Evolutionary conservation across 2,113 vertebrate genomes (phyloP).

Genomic region (Phycodurus eques): DNA sequence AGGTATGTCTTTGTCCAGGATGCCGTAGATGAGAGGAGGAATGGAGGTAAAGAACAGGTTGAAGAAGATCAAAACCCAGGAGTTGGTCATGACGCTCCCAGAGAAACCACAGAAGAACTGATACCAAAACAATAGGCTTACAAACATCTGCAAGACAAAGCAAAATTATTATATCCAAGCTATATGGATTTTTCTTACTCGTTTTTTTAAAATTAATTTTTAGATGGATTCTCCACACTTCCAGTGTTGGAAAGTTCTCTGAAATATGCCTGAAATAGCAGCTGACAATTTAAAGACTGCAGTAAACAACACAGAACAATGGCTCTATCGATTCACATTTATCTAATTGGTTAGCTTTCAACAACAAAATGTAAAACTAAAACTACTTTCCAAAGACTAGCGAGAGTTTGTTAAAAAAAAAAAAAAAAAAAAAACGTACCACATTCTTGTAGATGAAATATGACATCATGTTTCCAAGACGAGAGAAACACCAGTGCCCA

Average conservation of each 20-base stretch:
- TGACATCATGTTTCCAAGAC: conserved; percentile 89
- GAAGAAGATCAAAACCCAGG: conserved; percentile 96
- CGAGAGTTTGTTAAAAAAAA: background rate
- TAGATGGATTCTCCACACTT: too few relatives aligned
- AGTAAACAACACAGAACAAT: background rate
- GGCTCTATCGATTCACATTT: too few relatives aligned
- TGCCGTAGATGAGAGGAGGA: conserved; percentile 88
- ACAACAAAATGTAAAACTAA: background rate
- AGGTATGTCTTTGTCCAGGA: conserved; percentile 82
- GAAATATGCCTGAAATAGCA: background rate
- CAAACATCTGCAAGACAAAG: conserved; percentile 69
- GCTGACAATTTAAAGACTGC: background rate
- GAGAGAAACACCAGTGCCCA: conserved; percentile 88
- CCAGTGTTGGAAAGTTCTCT: background rate
- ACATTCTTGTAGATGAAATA: conserved; percentile 98
- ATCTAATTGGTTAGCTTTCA: background rate
- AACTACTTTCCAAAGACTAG: background rate
- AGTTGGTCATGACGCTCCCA: conserved; percentile 87
- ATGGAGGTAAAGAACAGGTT: conserved; percentile 92
- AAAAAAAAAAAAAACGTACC: conserved; percentile 66
- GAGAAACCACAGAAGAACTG: conserved; percentile 98
- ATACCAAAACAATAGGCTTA: conserved; percentile 96
- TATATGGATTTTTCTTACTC: too few relatives aligned
- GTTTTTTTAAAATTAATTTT: too few relatives aligned
- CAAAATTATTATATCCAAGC: background rate